A percentile compares a stretch with the other conserved stretches of the same genome.
These are phyloP conservation scores for Watsonalla cultraria DNA, from an alignment of 2,888 invertebrate genomes.

Conservation along the genomic window DNA sequence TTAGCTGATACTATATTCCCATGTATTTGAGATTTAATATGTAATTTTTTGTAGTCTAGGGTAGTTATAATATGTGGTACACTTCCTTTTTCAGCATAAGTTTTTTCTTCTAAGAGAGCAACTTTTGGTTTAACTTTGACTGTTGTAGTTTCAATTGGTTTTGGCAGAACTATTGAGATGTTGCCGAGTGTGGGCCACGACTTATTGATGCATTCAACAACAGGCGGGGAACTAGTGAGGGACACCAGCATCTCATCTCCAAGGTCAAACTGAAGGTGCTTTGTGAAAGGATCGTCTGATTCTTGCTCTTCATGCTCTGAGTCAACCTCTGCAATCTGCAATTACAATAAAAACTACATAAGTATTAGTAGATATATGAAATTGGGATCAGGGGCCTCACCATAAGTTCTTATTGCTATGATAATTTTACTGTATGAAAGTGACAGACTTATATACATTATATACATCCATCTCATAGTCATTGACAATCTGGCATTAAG, in stretches of 20 bases:
- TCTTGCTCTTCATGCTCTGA: slow-evolving; percentile 33
- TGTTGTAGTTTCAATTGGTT: slow-evolving; percentile 38
- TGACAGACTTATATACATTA: too few relatives aligned
- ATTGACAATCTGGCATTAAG: too few relatives aligned
- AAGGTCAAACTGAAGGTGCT: slow-evolving; percentile 84
- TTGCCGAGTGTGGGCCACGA: slow-evolving; percentile 83
- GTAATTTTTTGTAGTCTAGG: slow-evolving; percentile 72
- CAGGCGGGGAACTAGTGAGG: slow-evolving; percentile 72
- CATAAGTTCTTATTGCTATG: too few relatives aligned
- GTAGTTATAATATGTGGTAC: slow-evolving; percentile 68
- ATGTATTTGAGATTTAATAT: slow-evolving; percentile 83
- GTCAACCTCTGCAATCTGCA: slow-evolving; percentile 40
- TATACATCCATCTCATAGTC: too few relatives aligned
- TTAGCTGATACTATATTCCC: slow-evolving; percentile 80
- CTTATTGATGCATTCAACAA: slow-evolving; percentile 51
- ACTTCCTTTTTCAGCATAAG: slow-evolving; percentile 73
- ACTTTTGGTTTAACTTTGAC: slow-evolving; percentile 55
- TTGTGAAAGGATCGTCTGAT: slow-evolving; percentile 81
- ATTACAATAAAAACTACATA: slow-evolving; percentile 3
- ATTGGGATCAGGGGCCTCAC: too few relatives aligned
- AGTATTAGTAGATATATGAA: slow-evolving; percentile 1
- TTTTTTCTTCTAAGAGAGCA: slow-evolving; percentile 77
- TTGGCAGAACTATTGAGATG: slow-evolving; percentile 79
- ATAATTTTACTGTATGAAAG: too few relatives aligned
- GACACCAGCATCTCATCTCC: slow-evolving; percentile 80